Evolutionary conservation across 1,140 invertebrate genomes (phyloP), one percentile per base, ranked within the genome.

Genomic region (Venturia canescens): DNA sequence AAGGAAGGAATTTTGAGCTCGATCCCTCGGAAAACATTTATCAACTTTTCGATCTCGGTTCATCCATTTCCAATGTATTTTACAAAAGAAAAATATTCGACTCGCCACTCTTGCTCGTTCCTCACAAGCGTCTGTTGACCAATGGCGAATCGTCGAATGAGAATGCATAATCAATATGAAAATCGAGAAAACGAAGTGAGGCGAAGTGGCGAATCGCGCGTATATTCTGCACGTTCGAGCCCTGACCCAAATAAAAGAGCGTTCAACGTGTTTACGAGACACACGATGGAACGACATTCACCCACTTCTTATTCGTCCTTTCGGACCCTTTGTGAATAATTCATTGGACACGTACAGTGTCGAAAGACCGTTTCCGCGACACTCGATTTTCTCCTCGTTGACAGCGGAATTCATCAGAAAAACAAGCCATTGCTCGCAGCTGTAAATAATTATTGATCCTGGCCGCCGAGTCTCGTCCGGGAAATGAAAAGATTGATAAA

Each of bases 161-260:
- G n/a, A 27, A 70, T n/a, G n/a, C n/a, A 70, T 3, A 70, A 70
- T 16, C 7, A n/a, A n/a, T 3, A 26, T 1, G 21, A 29, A 70
- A 34, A 38, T n/a, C 4, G n/a, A 31, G 1, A 38, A n/a, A 38
- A 70, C 13, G 31, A 70, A 34, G 31, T 34, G 38, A 9, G n/a
- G 21, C 15, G 38, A 70, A 67, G 38, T 44, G 27, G 18, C 29
- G n/a, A 31, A 70, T 70, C 38, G 31, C 38, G 31, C n/a, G 78
- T 27, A 80, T 44, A 69, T 76, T 53, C 63, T 27, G 74, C 48
- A 75, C 70, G 69, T 34, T 80, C 15, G 48, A 82, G 29, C 86
- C 83, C 26, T 86, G 85, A 86, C 86, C 83, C 75, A 87, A 81
- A 86, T 87, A 57, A 70, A 44, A 29, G 23, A 16, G 48, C 53